phyloP scores from a whole-genome alignment of 2,888 invertebrate species.

The Troglohyphantes excavatus region DNA sequence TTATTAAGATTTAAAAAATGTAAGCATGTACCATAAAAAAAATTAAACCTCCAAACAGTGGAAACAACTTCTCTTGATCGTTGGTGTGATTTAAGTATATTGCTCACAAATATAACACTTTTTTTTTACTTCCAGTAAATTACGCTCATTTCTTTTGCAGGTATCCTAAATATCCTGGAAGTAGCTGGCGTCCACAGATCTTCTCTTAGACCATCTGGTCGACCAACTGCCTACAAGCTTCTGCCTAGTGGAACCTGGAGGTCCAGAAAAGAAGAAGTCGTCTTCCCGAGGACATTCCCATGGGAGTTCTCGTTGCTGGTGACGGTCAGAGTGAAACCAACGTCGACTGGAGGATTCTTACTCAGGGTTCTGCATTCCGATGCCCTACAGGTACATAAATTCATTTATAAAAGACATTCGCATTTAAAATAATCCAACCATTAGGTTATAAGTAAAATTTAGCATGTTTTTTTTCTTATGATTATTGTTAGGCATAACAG shows the following conservation, averaged over 20 bases:
- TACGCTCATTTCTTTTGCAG: background rate
- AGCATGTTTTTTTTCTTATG: too few species aligned
- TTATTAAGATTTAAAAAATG: too few species aligned
- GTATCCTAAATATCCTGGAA: slow-evolving; percentile 59
- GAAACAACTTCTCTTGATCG: too few species aligned
- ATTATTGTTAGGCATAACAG: too few species aligned
- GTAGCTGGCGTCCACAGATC: slow-evolving; percentile 68
- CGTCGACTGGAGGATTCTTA: slow-evolving; percentile 59
- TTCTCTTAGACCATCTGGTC: slow-evolving; percentile 48
- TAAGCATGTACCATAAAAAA: too few species aligned
- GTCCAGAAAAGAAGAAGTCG: slow-evolving; percentile 53
- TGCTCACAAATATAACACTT: too few species aligned
- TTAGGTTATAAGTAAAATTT: too few species aligned
- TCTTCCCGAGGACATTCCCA: slow-evolving; percentile 73
- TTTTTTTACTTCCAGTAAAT: too few species aligned
- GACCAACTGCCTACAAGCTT: slow-evolving; percentile 66
- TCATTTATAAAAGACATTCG: too few species aligned
- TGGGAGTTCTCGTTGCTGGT: slow-evolving; percentile 76
- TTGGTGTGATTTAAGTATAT: too few species aligned
- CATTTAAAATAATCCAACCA: too few species aligned
- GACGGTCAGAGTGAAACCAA: slow-evolving; percentile 45
- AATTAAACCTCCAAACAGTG: too few species aligned
- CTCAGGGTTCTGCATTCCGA: slow-evolving; percentile 69
- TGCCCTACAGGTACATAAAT: slow-evolving; percentile 58
- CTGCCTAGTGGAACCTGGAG: slow-evolving; percentile 65